A percentile compares a stretch with the other conserved stretches of the same genome.
phyloP scores from a whole-genome alignment of 1,140 invertebrate genomes.

The Dreissena polymorpha region DNA sequence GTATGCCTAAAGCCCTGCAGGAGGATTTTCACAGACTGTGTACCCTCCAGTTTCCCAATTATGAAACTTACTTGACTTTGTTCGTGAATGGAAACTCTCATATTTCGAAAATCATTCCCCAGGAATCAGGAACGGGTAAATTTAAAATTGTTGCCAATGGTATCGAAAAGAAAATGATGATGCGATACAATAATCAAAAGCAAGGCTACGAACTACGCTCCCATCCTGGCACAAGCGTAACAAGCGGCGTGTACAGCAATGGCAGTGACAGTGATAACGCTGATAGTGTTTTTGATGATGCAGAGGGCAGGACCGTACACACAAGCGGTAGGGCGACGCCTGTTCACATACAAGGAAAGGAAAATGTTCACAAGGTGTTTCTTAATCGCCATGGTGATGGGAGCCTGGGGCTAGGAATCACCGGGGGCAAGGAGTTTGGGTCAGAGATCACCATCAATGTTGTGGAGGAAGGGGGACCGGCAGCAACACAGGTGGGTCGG shows the following conservation, averaged over 20 bases:
- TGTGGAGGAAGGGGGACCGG: slow-evolving; percentile 88
- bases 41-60: slow-evolving; percentile 69
- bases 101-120: slow-evolving; percentile 65
- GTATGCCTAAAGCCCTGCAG: slow-evolving; percentile 64
- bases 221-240: slow-evolving; percentile 64
- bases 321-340: slow-evolving; percentile 51
- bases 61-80: slow-evolving; percentile 66
- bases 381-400: slow-evolving; percentile 66
- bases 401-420: slow-evolving; percentile 96
- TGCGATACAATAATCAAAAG: slow-evolving; percentile 59
- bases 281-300: slow-evolving; percentile 56
- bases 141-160: slow-evolving; percentile 66
- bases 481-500: slow-evolving; percentile 87
- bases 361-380: slow-evolving; percentile 61
- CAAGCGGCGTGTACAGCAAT: slow-evolving; percentile 69
- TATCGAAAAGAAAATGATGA: slow-evolving; percentile 61
- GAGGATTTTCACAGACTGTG: slow-evolving; percentile 72
- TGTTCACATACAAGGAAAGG: slow-evolving; percentile 27
- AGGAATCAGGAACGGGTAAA: slow-evolving; percentile 66
- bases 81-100: slow-evolving; percentile 61
- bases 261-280: slow-evolving; percentile 52
- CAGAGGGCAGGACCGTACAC: slow-evolving; percentile 29
- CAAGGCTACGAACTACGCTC: slow-evolving; percentile 59
- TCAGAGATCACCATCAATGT: slow-evolving; percentile 96
- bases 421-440: slow-evolving; percentile 97